A percentile compares a stretch with the other conserved stretches of the same genome.
Evolutionary conservation across 2,888 invertebrate species (phyloP).

Genomic region (Chloroclysta siterata): DNA sequence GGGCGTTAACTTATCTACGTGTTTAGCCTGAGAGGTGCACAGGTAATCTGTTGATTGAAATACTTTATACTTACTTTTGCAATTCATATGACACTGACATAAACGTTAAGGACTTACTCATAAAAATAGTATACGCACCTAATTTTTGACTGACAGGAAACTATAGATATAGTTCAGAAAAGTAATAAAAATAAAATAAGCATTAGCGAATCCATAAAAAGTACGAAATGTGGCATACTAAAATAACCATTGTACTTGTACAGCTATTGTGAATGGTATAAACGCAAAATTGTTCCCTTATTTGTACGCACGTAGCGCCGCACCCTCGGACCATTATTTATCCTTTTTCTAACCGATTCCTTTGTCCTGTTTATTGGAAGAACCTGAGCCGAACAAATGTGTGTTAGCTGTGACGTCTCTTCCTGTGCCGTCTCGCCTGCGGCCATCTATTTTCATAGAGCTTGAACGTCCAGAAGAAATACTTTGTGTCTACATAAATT

Average conservation of each 20-base stretch:
- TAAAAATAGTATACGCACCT: too few species aligned
- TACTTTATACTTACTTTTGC: too few species aligned
- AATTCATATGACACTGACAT: too few species aligned
- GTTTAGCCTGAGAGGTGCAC: too few species aligned
- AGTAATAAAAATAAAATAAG: too few species aligned
- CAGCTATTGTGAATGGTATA: conserved; percentile 35
- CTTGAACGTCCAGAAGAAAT: conserved; percentile 46
- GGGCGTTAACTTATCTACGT: too few species aligned
- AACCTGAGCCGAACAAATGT: conserved; percentile 65
- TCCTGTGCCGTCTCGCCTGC: conserved; percentile 35
- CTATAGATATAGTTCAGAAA: too few species aligned
- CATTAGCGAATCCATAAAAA: too few species aligned
- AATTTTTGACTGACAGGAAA: too few species aligned
- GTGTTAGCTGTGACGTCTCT: conserved; percentile 61
- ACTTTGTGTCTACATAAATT: neutral
- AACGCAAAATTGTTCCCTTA: conserved; percentile 46
- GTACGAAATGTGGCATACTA: too few species aligned
- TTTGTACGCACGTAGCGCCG: conserved; percentile 50
- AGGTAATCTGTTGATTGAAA: too few species aligned
- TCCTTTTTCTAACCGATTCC: conserved; percentile 67
- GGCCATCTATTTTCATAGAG: conserved; percentile 57
- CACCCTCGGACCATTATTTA: conserved; percentile 63
- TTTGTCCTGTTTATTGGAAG: conserved; percentile 68
- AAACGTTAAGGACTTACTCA: too few species aligned
- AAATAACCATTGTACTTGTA: neutral